A percentile compares a stretch with the other conserved stretches of the same genome.
Conservation (phyloP, 2,888 invertebrate species). For the Hirtodrosophila histrioides region DNA sequence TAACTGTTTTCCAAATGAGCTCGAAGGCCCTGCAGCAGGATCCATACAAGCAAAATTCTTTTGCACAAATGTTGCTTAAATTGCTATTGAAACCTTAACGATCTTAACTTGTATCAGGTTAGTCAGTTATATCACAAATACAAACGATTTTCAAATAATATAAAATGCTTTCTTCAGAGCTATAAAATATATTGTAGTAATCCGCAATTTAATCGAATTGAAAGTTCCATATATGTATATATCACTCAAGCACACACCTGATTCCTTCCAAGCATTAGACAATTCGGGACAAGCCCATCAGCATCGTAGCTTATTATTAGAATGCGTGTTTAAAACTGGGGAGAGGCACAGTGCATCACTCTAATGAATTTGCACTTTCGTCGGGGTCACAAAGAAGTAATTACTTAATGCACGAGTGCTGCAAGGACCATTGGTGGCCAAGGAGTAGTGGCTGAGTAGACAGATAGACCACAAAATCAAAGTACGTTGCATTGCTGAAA, state of each 20-base stretch:
- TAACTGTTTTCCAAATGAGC: slow-evolving; percentile 35
- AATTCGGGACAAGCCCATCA: too few relatives aligned
- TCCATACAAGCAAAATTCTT: neutral
- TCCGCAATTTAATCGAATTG: too few relatives aligned
- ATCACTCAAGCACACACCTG: too few relatives aligned
- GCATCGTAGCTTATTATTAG: too few relatives aligned
- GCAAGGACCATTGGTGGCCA: slow-evolving; percentile 1
- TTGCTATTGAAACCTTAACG: neutral
- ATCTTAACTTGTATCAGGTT: too few relatives aligned
- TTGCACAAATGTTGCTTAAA: too few relatives aligned
- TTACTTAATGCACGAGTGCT: slow-evolving; percentile 69
- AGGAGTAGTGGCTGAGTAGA: slow-evolving; percentile 3
- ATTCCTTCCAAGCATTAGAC: too few relatives aligned
- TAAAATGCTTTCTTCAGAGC: too few relatives aligned
- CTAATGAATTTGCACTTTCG: slow-evolving; percentile 75
- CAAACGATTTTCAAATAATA: too few relatives aligned
- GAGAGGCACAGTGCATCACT: slow-evolving; percentile 52
- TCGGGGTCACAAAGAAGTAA: slow-evolving; percentile 71
- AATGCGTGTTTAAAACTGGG: slow-evolving; percentile 19
- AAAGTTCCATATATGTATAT: too few relatives aligned
- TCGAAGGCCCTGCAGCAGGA: neutral
- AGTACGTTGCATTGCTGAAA: slow-evolving; percentile 47
- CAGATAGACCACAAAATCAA: slow-evolving; percentile 68
- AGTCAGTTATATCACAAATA: too few relatives aligned
- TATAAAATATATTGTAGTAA: too few relatives aligned